Evolutionary conservation across 1,140 invertebrate genomes (phyloP), one percentile per base, ranked within the genome.

Genomic region (Drosophila ohnishii): DNA sequence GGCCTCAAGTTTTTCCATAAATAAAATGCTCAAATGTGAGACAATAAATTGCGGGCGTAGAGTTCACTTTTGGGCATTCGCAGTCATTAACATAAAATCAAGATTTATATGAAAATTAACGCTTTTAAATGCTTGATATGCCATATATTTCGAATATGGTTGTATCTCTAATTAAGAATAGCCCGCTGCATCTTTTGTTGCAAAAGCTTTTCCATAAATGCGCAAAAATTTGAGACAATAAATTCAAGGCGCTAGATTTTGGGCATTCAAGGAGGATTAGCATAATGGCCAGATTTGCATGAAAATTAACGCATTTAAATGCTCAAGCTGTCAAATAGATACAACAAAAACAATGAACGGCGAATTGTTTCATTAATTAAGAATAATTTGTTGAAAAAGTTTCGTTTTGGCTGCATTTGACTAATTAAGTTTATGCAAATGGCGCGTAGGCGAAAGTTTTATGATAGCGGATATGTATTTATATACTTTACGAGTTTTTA

Each of bases 341-440:
- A 16, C 32, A 22, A 37, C 13, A 13, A 11, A 28, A 50, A 30
- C 61, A 35, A 57, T 22, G 37, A 16, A 37, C 13, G 51, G n/a
- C 19, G n/a, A 25, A 13, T n/a, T 35, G 30, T 50, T 58, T 44
- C 60, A 42, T 74, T 81, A 81, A 81, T 81, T 81, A 81, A 81
- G 62, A 77, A 67, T 77, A 74, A 81, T 81, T 81, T 82, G 67
- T 50, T 50, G 44, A 59, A 70, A 53, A 75, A 63, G 42, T 59
- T 75, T 32, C 28, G 37, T 45, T 60, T 16, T 57, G 64, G n/a
- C 40, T 53, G 44, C 75, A 57, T 60, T 78, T 61, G 47, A 75
- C 70, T 71, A 80, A 80, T 76, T 80, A 75, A 76, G 53, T 45
- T 70, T 70, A 71, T 70, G 67, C 37, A 58, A 71, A 71, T 71